Percentiles rank a stretch among this genome's conserved stretches.
Conservation (phyloP, 2,113 vertebrate species). For the Ceratotherium simum region DNA sequence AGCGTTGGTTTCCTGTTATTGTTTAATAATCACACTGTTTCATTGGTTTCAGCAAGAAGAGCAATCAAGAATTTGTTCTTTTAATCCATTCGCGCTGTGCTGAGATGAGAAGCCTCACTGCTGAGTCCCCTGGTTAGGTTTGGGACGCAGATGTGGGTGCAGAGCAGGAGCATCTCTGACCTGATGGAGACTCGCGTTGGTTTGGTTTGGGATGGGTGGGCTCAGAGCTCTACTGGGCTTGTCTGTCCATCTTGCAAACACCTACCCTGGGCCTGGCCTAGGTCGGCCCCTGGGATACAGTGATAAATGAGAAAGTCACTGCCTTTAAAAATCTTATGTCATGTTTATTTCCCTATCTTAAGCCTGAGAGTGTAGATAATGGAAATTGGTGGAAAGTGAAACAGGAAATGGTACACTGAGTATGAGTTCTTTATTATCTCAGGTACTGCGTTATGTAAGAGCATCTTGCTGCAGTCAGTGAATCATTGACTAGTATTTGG, state of each 20-base stretch:
- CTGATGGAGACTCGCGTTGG: not conserved
- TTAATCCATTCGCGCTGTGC: not conserved
- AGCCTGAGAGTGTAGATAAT: not conserved
- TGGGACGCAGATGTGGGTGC: not conserved
- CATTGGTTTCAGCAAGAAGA: not conserved
- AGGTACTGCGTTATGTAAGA: constrained; percentile 34
- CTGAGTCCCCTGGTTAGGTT: not conserved
- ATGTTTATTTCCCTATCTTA: not conserved
- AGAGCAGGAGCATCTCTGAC: not conserved
- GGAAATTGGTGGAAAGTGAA: constrained; percentile 66
- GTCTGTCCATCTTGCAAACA: not conserved
- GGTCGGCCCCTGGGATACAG: no score
- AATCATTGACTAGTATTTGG: constrained; percentile 67
- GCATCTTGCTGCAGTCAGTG: not conserved
- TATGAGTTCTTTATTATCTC: not conserved
- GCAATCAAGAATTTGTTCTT: not conserved
- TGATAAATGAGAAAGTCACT: not conserved
- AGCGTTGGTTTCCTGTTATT: not conserved
- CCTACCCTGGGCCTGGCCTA: not conserved
- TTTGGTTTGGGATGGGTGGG: not conserved
- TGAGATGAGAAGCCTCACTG: not conserved
- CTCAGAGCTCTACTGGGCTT: not conserved
- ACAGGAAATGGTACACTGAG: constrained; percentile 35
- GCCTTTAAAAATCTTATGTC: not conserved
- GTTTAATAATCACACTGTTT: not conserved